Evolutionary conservation across 2,113 vertebrate genomes (phyloP).

Genomic region (Sapajus apella): DNA sequence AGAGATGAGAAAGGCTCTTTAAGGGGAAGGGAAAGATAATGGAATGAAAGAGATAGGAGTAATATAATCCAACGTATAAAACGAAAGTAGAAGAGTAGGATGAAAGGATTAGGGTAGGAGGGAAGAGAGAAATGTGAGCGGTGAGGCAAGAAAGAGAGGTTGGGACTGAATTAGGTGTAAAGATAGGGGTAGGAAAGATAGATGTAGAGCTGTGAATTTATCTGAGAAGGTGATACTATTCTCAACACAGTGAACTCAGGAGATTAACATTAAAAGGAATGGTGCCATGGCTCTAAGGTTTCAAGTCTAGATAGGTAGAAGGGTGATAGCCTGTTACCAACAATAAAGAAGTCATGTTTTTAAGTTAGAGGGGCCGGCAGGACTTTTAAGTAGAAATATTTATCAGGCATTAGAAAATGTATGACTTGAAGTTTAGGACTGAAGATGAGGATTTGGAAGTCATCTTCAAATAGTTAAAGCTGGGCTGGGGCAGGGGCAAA

Average conservation of each 20-base stretch:
- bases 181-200: no score
- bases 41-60: neutral
- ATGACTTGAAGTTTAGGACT: neutral
- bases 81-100: neutral
- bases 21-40: neutral
- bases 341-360: neutral
- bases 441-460: neutral
- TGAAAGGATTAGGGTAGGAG: neutral
- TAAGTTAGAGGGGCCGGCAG: neutral
- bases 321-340: neutral
- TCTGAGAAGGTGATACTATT: no score
- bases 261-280: neutral
- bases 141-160: neutral
- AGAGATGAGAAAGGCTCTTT: neutral
- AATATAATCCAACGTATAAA: neutral
- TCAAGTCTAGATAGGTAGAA: neutral
- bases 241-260: neutral
- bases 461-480: slow-evolving; percentile 1
- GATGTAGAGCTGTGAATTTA: neutral
- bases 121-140: neutral
- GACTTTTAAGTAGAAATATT: neutral
- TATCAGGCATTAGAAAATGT: neutral
- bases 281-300: neutral
- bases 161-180: neutral
- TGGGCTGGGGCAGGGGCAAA: neutral